Base-by-base conservation (phyloP, 2,888 invertebrate genomes). In the Scaptomyza parva region DNA sequence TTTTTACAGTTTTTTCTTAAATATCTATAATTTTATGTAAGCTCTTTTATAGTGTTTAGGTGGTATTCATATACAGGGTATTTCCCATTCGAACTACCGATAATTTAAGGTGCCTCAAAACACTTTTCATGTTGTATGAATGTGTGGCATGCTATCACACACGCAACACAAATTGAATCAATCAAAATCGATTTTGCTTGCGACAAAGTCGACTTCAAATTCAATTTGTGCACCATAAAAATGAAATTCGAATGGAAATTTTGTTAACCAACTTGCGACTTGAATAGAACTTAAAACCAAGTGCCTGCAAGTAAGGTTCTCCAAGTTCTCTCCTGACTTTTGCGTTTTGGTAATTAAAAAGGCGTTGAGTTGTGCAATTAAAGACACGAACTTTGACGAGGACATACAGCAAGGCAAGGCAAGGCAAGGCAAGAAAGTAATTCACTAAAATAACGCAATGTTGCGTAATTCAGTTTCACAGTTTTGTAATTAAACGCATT, bases 401-500 rank as follows among this genome's bases (percentile, higher is more conserved):
- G 37, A 43, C 48, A 14, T 28, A n/a, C n/a, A n/a, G n/a, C n/a
- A n/a, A n/a, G n/a, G n/a, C n/a, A n/a, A n/a, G n/a, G n/a, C n/a
- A n/a, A n/a, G n/a, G n/a, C n/a, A n/a, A n/a, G n/a, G n/a, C n/a
- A n/a, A 8, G 28, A 47, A 66, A 55, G 44, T 82, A 87, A 82
- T 79, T 66, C 70, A 74, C 70, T 57, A 69, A 82, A 83, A 83
- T 65, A 88, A 88, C 88, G 84, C 83, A 88, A 86, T 80, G 86
- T 77, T 80, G 80, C 86, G 76, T 82, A 84, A 86, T 77, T 72
- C 79, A 75, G 80, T 80, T 89, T 88, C 89, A 86, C 88, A 89
- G 89, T 89, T 89, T 90, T 87, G 90, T 90, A 89, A 89, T 90
- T 89, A 89, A 88, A 86, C 73, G 80, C 82, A 89, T 89, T 89